Percentiles rank a stretch among this genome's conserved stretches.
phyloP scores from a whole-genome alignment of 2,797 vertebrate genomes.

The Phalanger gymnotis region DNA sequence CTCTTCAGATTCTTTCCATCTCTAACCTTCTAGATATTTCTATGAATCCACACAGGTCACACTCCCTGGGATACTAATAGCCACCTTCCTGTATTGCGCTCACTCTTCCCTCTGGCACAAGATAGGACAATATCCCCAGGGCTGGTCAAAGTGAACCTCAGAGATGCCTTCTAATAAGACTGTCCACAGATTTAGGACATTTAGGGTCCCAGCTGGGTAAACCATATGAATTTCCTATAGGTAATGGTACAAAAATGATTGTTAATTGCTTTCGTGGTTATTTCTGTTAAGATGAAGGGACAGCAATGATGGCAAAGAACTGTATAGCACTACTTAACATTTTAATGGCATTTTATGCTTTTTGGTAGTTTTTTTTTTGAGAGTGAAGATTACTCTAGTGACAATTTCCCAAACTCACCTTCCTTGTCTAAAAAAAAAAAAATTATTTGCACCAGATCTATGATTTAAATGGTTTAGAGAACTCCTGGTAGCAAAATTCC shows the following conservation, averaged over 20 bases:
- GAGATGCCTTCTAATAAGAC: not conserved
- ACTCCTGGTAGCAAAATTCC: not conserved
- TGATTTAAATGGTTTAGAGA: not conserved
- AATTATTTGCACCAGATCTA: too few species aligned
- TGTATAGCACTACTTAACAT: not conserved
- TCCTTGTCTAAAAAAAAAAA: not conserved
- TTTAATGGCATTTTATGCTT: not conserved
- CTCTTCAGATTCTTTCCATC: not conserved
- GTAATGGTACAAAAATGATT: not conserved
- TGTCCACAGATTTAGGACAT: not conserved
- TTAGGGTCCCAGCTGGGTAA: not conserved
- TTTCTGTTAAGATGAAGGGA: not conserved
- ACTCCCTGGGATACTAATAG: not conserved
- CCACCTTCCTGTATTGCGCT: not conserved
- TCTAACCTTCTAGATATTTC: not conserved
- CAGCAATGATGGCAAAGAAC: not conserved
- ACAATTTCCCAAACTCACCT: not conserved
- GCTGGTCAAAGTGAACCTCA: not conserved
- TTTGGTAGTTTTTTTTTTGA: not conserved
- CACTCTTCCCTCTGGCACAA: not conserved
- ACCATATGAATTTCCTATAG: not conserved
- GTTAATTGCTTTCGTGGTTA: not conserved
- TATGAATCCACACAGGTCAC: not conserved
- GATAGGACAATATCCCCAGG: not conserved
- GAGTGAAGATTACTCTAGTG: not conserved